Base-by-base conservation (phyloP, 2,888 invertebrate genomes). In the Sisyra terminalis region DNA sequence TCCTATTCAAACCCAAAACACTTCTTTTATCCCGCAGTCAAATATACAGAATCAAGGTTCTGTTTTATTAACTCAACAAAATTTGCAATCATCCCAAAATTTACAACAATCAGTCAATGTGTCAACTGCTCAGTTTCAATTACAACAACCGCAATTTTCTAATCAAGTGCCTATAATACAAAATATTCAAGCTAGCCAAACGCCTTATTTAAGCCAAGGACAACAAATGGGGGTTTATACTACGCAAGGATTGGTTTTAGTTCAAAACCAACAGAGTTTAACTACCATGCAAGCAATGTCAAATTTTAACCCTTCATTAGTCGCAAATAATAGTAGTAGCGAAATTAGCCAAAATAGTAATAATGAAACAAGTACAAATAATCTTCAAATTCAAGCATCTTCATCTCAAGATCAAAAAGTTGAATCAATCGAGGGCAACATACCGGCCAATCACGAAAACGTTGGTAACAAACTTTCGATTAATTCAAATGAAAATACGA, bases 211-310 rank as follows among this genome's bases (percentile, higher is more conserved):
- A 6, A 31, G n/a, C 15, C 42, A 32, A 18, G 35, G 35, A 29
- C 42, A 42, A 42, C 24, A 24, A 5, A 17, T 42, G 16, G 42
- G 42, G 5, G 35, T 42, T 16, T 42, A 42, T 14, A 34, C 42
- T 18, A 34, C 42, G 9, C 42, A 42, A 17, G 42, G 42, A 7
- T 18, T 42, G 11, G 42, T 42, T 14, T 42, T 42, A 11, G 34
- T 42, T 16, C 42, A 42, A 17, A 42, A 24, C 18, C 32, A 34
- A 34, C 42, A 42, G 17, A 32, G 8, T 32, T 32, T 32, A 7
- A 24, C 24, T 3, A 5, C 24, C 3, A 24, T 24, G 24, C 24
- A 24, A 24, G 7, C 24, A 24, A 24, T 24, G 24, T 24, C 24
- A 5, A 24, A 24, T 24, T 24, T 24, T 7, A 24, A 24, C 7